Evolutionary conservation across 2,113 vertebrate genomes (phyloP), one percentile per base, ranked within the genome.

Genomic region (Anarrhichthys ocellatus): DNA sequence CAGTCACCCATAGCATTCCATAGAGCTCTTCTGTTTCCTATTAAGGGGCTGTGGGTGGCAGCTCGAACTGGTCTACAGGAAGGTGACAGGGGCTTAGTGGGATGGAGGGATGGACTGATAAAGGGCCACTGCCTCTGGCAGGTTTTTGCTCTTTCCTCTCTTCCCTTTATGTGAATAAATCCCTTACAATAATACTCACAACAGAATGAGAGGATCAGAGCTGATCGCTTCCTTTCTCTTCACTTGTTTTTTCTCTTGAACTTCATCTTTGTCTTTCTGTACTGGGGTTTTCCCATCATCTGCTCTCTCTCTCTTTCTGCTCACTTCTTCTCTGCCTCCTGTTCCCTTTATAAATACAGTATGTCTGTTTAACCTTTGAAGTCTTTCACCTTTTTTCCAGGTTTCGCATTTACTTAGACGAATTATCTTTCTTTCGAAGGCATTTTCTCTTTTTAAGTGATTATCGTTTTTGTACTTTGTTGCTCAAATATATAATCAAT

Each of bases 1-100:
- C 91, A 94, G 85, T 75, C 88, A 91, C 64, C 93, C 91, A 58
- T 80, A 80, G 64, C 91, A 84, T 89, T 89, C 89, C 78, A 76
- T 80, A 66, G 75, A 76, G 62, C 76, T 76, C 42, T 52, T 58
- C 50, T 83, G 67, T 83, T 93, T 91, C 94, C 92, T 94, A 94
- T 94, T 95, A 94, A 94, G 93, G 92, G 76, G 70, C 65, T 18
- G 20, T 11, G 48, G 54, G 81, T 81, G 73, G 80, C 73, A 73
- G 73, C 40, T 86, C 71, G 48, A 78, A 44, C 66, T 59, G 54
- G 22, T 85, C 63, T 34, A 40, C 80, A 82, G 54, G n/a, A 86
- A 74, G 73, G 79, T 54, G 81, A 81, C 73, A 80, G 79, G 52
- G 62, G 78, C 78, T 81, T 61, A 46, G 66, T 56, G 56, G 62